A percentile compares a stretch with the other conserved stretches of the same genome.
Evolutionary conservation across 2,888 invertebrate species (phyloP).

Genomic region (Leptopilina myrica): DNA sequence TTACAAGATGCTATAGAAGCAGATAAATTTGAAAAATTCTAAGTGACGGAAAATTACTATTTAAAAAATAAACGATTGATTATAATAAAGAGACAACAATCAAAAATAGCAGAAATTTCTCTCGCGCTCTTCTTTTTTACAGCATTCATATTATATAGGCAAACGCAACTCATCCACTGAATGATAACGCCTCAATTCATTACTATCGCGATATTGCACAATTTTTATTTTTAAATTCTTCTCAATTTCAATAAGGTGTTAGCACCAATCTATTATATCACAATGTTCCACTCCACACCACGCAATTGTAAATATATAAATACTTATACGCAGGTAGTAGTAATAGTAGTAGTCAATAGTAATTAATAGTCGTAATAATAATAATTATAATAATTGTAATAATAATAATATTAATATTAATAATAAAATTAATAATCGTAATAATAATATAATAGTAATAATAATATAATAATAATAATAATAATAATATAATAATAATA

Average conservation of each 20-base stretch:
- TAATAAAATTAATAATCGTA: constrained; percentile 55
- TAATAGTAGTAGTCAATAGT: constrained; percentile 62
- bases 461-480: constrained; percentile 57
- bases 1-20: too few species aligned
- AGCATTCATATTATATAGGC: constrained; percentile 59
- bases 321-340: constrained; percentile 72
- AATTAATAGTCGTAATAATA: constrained; percentile 54
- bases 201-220: constrained; percentile 76
- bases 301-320: constrained; percentile 77
- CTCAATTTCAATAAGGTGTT: constrained; percentile 77
- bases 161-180: constrained; percentile 67
- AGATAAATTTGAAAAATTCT: too few species aligned
- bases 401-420: constrained; percentile 53
- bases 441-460: constrained; percentile 57
- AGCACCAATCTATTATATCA: constrained; percentile 77
- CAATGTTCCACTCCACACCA: constrained; percentile 77
- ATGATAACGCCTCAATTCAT: constrained; percentile 68
- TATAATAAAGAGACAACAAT: constrained; percentile 6
- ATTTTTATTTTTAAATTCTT: constrained; percentile 71
- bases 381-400: constrained; percentile 56
- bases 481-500: constrained; percentile 41
- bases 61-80: too few species aligned
- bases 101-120: constrained; percentile 18
- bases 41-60: too few species aligned
- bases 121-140: constrained; percentile 28